Base-by-base conservation (phyloP, 1,140 invertebrate genomes). In the Asbolus verrucosus region DNA sequence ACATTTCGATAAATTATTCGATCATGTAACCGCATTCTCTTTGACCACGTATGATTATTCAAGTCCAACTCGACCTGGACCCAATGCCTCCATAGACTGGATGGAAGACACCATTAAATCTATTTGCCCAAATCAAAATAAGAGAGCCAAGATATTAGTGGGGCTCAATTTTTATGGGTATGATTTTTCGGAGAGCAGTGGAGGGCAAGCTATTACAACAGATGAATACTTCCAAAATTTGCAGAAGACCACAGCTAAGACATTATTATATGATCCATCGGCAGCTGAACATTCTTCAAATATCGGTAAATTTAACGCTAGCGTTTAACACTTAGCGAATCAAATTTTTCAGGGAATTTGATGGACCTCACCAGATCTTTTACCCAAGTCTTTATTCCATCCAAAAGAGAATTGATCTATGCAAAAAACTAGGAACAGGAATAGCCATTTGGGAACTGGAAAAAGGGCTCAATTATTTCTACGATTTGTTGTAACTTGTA, bases 21-120 rank as follows among this genome's bases (percentile, higher is more conserved):
- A 90, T 21, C 84, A 91, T 81, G 86, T 98, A 1, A 90, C 91
- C 77, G 91, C 88, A 60, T 96, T 98, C 79, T 96, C 94, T 33
- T 84, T 98, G 0, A 97, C 97, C 94, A 97, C 95, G 0, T 98
- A 98, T 81, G 96, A 98, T 81, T 98, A 90, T 82, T 96, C 95
- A 16, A 93, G 82, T 82, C 84, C 91, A 6, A 89, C 93, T 79
- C 87, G 89, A 76, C 93, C 93, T 70, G 93, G 88, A 65, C 94
- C 95, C 2, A 98, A 97, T 83, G 91, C 93, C 73, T 95, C 95
- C 0, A 67, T 95, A 0, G 80, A 87, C 46, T 98, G 96, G 95
- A 84, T 92, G n/a, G 84, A 86, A 76, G 82, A 89, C 33, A 94
- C 93, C 77, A 85, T 98, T 1, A 87, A 93, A 77, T 84, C 85